phyloP scores from a whole-genome alignment of 2,113 vertebrate genomes.

The Spilogale gracilis region DNA sequence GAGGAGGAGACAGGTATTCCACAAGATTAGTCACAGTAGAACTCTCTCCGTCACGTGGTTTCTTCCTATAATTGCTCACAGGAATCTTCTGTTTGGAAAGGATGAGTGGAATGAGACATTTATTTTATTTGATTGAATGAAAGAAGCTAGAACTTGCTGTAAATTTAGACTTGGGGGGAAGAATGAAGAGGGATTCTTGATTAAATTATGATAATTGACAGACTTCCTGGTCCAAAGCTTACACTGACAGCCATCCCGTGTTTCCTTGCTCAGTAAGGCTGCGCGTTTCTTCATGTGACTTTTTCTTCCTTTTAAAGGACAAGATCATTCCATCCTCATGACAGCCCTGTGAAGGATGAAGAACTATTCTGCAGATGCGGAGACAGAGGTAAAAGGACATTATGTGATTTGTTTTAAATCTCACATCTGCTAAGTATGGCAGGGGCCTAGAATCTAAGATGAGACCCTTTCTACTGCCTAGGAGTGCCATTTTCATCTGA shows the following conservation, averaged over 20 bases:
- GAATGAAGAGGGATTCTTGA: neutral
- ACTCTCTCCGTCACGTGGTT: neutral
- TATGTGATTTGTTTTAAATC: neutral
- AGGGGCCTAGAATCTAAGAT: neutral
- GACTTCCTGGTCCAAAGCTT: neutral
- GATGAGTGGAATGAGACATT: neutral
- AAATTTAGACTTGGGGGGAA: neutral
- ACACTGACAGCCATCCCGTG: accelerated
- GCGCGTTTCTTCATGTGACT: neutral
- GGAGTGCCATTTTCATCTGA: neutral
- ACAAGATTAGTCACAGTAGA: neutral
- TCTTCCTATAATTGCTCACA: neutral
- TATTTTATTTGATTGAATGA: neutral
- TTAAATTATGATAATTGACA: neutral
- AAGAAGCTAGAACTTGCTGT: neutral
- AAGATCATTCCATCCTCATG: too few species aligned
- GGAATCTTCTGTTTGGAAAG: neutral
- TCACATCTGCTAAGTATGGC: neutral
- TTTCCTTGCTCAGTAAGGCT: neutral
- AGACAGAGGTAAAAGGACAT: neutral
- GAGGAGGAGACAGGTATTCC: neutral
- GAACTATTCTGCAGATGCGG: neutral
- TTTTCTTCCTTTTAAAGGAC: neutral
- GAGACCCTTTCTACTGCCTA: accelerated
- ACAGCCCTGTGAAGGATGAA: neutral